Evolutionary conservation across 2,797 vertebrate genomes (phyloP).

Genomic region (Oryzias dopingdopingensis): DNA sequence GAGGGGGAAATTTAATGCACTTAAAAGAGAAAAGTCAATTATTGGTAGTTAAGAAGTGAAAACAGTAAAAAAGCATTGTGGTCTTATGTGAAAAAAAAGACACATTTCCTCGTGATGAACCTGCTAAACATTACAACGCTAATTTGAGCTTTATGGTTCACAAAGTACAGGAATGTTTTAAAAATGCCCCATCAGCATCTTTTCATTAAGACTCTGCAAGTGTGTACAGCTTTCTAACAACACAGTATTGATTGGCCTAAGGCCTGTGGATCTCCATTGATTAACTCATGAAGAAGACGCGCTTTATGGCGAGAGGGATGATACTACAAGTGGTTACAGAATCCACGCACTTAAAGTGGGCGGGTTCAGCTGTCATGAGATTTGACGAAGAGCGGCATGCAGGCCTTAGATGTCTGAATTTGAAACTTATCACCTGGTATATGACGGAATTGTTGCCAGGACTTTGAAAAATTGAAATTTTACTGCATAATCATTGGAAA

Average conservation of each 20-base stretch:
- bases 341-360: constrained; percentile 26
- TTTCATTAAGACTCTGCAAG: constrained; percentile 23
- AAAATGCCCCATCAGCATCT: constrained; percentile 55
- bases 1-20: constrained; percentile 17
- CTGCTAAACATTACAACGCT: constrained; percentile 18
- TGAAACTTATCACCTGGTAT: constrained; percentile 48
- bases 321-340: constrained; percentile 29
- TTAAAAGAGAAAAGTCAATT: constrained; percentile 3
- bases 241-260: constrained; percentile 54
- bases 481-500: constrained; percentile 9
- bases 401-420: constrained; percentile 56
- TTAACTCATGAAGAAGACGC: constrained; percentile 56
- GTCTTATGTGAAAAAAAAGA: constrained; percentile 39
- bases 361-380: constrained; percentile 35
- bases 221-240: constrained; percentile 50
- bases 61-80: constrained; percentile 16
- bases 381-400: constrained; percentile 42
- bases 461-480: constrained; percentile 72
- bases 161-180: constrained; percentile 24
- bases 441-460: constrained; percentile 36
- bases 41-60: constrained; percentile 14
- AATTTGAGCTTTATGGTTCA: constrained; percentile 23
- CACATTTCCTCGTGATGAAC: constrained; percentile 25
- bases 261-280: constrained; percentile 48
- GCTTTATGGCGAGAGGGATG: constrained; percentile 36